Evolutionary conservation across 2,888 invertebrate genomes (phyloP).

Genomic region (Schizotus pectinicornis): DNA sequence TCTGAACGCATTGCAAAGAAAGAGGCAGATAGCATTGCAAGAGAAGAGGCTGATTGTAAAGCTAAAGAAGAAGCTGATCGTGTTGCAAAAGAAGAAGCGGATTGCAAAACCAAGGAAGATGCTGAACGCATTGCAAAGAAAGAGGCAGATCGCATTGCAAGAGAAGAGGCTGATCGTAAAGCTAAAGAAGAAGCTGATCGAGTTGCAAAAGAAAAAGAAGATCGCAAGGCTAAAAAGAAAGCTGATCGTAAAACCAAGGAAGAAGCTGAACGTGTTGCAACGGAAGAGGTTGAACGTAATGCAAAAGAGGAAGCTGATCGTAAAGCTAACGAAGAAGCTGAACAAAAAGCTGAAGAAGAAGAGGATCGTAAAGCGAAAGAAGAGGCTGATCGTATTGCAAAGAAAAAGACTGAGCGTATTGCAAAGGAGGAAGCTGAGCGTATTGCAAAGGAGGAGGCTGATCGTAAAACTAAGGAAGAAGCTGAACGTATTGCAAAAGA

Average conservation of each 20-base stretch:
- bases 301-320: slow-evolving; percentile 20
- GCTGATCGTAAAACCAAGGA: slow-evolving; percentile 25
- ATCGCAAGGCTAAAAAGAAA: slow-evolving; percentile 22
- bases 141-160: slow-evolving; percentile 28
- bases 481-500: slow-evolving; percentile 52
- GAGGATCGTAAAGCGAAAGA: slow-evolving; percentile 15
- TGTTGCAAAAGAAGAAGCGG: slow-evolving; percentile 26
- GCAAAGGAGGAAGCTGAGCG: slow-evolving; percentile 46
- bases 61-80: slow-evolving; percentile 23
- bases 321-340: slow-evolving; percentile 14
- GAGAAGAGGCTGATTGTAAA: too few species aligned
- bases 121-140: slow-evolving; percentile 29
- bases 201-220: slow-evolving; percentile 27
- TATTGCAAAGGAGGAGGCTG: slow-evolving; percentile 29
- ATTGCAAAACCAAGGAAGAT: slow-evolving; percentile 23
- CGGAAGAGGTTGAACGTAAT: slow-evolving; percentile 26
- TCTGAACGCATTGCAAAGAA: slow-evolving; percentile 25
- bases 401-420: too few species aligned
- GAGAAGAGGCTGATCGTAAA: slow-evolving; percentile 29
- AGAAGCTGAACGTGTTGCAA: too few species aligned
- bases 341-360: slow-evolving; percentile 16
- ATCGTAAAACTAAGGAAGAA: slow-evolving; percentile 13
- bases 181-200: slow-evolving; percentile 34
- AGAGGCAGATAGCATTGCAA: slow-evolving; percentile 27
- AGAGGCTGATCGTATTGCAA: slow-evolving; percentile 42